Evolutionary conservation across 1,140 invertebrate species (phyloP).

Genomic region (Oreohelix idahoensis): DNA sequence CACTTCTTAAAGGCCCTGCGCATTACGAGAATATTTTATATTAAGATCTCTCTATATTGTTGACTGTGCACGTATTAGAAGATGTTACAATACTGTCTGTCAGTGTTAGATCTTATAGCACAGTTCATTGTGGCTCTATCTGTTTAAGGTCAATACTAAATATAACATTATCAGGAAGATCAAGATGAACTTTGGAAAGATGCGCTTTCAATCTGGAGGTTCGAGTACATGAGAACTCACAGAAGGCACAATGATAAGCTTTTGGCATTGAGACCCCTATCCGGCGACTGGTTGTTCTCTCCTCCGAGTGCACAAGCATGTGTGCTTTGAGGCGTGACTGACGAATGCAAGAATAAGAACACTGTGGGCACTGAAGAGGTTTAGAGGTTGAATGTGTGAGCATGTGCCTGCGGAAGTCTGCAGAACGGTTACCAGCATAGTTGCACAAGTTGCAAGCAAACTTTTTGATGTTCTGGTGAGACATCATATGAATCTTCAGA

Average conservation of each 20-base stretch:
- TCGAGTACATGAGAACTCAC: constrained; percentile 33
- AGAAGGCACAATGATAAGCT: constrained; percentile 31
- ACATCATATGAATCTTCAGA: constrained; percentile 38
- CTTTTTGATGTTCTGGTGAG: constrained; percentile 31
- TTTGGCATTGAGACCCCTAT: neutral
- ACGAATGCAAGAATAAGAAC: constrained; percentile 37
- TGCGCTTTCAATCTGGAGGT: constrained; percentile 35
- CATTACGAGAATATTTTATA: too few species aligned
- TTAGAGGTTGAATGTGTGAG: constrained; percentile 34
- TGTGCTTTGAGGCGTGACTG: constrained; percentile 31
- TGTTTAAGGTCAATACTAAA: constrained; percentile 35
- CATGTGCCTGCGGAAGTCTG: constrained; percentile 37
- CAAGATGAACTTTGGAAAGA: constrained; percentile 34
- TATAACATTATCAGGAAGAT: constrained; percentile 33
- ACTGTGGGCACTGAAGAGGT: constrained; percentile 31
- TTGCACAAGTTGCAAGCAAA: constrained; percentile 33
- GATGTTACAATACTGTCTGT: too few species aligned
- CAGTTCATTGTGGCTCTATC: neutral
- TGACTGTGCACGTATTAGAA: too few species aligned
- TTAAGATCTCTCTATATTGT: too few species aligned
- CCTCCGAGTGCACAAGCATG: constrained; percentile 27
- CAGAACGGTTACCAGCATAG: constrained; percentile 36
- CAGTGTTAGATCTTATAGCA: too few species aligned
- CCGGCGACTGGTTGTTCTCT: neutral
- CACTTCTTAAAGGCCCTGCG: too few species aligned